Evolutionary conservation across 2,888 invertebrate species (phyloP).

Genomic region (Embidobia sp.): DNA sequence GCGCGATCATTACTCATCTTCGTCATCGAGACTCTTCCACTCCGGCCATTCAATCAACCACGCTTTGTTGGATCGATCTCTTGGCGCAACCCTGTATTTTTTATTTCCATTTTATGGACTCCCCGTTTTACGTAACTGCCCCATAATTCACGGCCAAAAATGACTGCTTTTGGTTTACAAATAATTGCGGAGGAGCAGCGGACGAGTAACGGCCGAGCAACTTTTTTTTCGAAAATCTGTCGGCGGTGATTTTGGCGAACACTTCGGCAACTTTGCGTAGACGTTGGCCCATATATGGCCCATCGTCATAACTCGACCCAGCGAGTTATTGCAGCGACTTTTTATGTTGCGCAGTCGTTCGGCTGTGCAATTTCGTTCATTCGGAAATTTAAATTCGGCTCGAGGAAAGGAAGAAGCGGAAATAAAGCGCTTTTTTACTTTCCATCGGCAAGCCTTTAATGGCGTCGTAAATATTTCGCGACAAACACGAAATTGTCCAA

Average conservation of each 20-base stretch:
- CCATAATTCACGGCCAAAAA: no score
- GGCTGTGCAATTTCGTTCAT: conserved; percentile 4
- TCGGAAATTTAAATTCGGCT: conserved; percentile 9
- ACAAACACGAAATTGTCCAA: conserved; percentile 10
- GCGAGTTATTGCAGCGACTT: conserved; percentile 10
- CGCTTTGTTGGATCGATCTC: no score
- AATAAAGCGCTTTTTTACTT: conserved; percentile 13
- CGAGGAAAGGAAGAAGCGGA: neutral
- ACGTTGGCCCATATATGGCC: conserved; percentile 16
- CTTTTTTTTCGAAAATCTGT: no score
- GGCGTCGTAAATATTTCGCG: conserved; percentile 24
- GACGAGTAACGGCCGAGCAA: no score
- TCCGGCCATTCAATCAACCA: no score
- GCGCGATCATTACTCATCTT: conserved; percentile 10
- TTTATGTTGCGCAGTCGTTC: conserved; percentile 13
- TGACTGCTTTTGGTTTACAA: no score
- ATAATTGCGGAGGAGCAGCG: no score
- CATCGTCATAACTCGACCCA: neutral
- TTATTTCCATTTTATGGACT: no score
- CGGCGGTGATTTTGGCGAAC: no score
- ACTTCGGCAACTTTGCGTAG: conserved; percentile 6
- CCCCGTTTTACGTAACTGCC: no score
- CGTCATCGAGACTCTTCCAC: no score
- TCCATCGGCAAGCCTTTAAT: conserved; percentile 11
- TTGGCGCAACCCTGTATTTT: neutral